Conservation (phyloP, 2,113 vertebrate species). For the Pelusios castaneus region DNA sequence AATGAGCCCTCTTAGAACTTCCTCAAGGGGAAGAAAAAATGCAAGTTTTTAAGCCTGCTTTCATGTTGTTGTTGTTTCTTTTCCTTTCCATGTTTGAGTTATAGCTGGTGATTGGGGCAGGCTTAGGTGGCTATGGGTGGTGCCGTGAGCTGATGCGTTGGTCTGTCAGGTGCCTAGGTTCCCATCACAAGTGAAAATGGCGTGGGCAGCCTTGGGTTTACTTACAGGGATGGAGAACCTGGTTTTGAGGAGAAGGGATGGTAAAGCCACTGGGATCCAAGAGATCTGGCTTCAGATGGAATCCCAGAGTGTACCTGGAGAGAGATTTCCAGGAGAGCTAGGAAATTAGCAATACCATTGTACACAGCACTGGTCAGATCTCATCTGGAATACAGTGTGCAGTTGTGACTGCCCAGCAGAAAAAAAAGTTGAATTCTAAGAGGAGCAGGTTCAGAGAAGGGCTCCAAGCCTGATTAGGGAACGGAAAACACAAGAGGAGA, state of each 20-base stretch:
- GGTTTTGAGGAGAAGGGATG: neutral
- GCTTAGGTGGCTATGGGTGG: neutral
- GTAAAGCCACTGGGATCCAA: neutral
- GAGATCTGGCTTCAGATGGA: neutral
- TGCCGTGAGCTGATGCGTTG: accelerated
- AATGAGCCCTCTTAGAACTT: neutral
- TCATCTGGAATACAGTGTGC: neutral
- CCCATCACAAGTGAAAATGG: neutral
- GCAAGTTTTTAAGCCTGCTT: neutral
- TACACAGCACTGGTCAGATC: neutral
- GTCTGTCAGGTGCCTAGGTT: neutral
- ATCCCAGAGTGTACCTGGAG: neutral
- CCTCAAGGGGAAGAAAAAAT: neutral
- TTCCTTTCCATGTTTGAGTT: neutral
- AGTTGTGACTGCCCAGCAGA: neutral
- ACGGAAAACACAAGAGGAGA: neutral
- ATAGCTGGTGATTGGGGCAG: neutral
- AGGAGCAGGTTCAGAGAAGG: neutral
- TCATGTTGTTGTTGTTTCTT: neutral
- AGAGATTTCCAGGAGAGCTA: neutral
- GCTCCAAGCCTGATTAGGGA: neutral
- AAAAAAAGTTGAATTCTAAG: neutral
- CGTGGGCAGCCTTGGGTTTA: neutral
- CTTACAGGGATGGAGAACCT: accelerated
- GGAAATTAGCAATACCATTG: neutral